Evolutionary conservation across 2,888 invertebrate genomes (phyloP).

Genomic region (Dryobotodes eremita): DNA sequence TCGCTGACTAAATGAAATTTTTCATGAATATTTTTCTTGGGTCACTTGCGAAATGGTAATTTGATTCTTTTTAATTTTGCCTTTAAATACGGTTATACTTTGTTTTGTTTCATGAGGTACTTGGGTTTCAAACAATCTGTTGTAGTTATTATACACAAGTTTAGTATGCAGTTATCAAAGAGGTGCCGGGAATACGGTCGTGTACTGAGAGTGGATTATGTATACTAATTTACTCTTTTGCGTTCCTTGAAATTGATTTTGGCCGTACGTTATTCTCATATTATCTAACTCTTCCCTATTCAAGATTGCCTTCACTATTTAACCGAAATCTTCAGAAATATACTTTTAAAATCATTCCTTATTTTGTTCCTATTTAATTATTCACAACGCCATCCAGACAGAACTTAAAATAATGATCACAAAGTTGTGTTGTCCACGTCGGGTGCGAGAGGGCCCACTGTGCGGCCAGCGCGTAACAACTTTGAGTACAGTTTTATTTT

Average conservation of each 20-base stretch:
- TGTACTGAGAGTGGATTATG: background rate
- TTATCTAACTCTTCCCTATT: background rate
- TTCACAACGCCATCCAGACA: background rate
- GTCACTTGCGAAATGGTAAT: slow-evolving; percentile 45
- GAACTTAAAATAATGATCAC: slow-evolving; percentile 46
- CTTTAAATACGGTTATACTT: slow-evolving; percentile 14
- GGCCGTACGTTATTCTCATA: background rate
- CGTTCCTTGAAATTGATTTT: background rate
- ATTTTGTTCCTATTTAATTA: background rate
- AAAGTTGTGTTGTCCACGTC: slow-evolving; percentile 31
- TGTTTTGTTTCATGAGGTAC: background rate
- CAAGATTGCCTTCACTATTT: background rate
- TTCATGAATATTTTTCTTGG: slow-evolving; percentile 57
- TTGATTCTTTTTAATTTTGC: slow-evolving; percentile 43
- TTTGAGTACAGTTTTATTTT: slow-evolving; percentile 55
- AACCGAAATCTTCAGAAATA: background rate
- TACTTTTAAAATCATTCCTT: background rate
- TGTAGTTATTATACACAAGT: background rate
- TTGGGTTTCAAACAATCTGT: slow-evolving; percentile 9
- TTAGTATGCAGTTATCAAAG: background rate
- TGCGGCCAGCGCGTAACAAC: slow-evolving; percentile 42
- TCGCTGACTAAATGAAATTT: slow-evolving; percentile 49
- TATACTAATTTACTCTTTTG: background rate
- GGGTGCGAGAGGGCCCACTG: slow-evolving; percentile 34
- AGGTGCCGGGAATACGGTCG: background rate